Base-by-base conservation (phyloP, 2,797 vertebrate genomes). In the Sebastolobus altivelis region DNA sequence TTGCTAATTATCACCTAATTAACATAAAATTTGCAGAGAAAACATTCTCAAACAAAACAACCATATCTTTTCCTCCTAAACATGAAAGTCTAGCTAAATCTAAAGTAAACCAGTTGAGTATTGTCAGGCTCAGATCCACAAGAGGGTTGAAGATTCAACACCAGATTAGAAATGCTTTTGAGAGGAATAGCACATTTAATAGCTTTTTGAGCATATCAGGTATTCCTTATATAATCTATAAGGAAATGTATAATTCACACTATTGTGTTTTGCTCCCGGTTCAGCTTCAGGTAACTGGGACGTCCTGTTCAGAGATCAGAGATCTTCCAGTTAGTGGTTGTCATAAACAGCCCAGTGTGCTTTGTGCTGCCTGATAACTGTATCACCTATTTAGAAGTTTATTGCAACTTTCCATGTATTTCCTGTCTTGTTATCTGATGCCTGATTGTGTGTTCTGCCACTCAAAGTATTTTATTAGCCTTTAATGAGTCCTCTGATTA, bases 401-500 rank as follows among this genome's bases (percentile, higher is more conserved):
- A 71, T 25, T 69, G 55, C 20, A 56, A 16, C n/a, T 31, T 46
- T 74, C 43, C 4, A 14, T 8, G 8, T 10, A n/a, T 2, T 31
- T 73, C 16, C 58, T 65, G 14, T 22, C 59, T 54, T 43, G 10
- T 86, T 85, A 85, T 89, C 84, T 82, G 22, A 43, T 52, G 31
- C 1, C 40, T 70, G 72, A 79, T 68, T 33, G 40, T 14, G 35
- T 59, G 63, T 59, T 75, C 59, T 72, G 12, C 16, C 6, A 18
- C 6, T 70, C 0, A 10, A 22, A n/a, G 8, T 10, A 5, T 49
- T 67, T 65, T 13, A 68, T 84, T 2, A 63, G 14, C 29, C 61
- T 65, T 65, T 33, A 62, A 65, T 12, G 0, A 10, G 20, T 40
- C 8, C 11, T 25, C 31, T 25, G 14, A 49, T 27, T 1, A 27